phyloP scores from a whole-genome alignment of 2,113 vertebrate genomes.

The Apistogramma diplotaenia region DNA sequence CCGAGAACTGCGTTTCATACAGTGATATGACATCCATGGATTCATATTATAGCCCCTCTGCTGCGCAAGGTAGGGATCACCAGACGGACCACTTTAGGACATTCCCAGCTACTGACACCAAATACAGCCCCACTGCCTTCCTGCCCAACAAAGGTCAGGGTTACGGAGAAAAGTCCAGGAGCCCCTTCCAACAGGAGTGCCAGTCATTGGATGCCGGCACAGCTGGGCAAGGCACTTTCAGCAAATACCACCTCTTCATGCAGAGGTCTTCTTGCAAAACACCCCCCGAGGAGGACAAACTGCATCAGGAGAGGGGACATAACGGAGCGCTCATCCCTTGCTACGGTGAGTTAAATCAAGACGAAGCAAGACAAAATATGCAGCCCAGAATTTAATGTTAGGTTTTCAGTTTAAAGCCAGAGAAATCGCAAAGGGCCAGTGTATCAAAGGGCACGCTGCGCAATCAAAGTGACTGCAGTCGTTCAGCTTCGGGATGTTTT shows the following conservation, averaged over 20 bases:
- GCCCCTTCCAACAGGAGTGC: slow-evolving; percentile 88
- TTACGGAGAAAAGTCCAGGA: slow-evolving; percentile 88
- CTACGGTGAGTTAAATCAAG: slow-evolving; percentile 85
- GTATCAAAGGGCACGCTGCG: neutral
- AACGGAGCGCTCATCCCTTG: slow-evolving; percentile 87
- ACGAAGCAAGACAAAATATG: neutral
- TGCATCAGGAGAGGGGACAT: slow-evolving; percentile 85
- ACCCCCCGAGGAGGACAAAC: slow-evolving; percentile 86
- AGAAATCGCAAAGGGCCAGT: neutral
- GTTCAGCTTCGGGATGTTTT: neutral
- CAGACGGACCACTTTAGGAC: slow-evolving; percentile 89
- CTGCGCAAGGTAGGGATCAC: slow-evolving; percentile 88
- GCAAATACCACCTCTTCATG: slow-evolving; percentile 94
- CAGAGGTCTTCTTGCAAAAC: slow-evolving; percentile 90
- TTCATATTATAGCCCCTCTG: slow-evolving; percentile 91
- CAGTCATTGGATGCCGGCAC: slow-evolving; percentile 82
- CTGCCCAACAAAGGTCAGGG: slow-evolving; percentile 92
- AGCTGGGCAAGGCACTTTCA: slow-evolving; percentile 84
- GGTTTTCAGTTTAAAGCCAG: neutral
- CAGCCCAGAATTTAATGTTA: neutral
- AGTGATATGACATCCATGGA: slow-evolving; percentile 97
- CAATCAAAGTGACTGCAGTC: neutral
- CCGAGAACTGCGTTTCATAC: slow-evolving; percentile 93
- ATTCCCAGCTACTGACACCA: slow-evolving; percentile 87
- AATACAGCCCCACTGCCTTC: slow-evolving; percentile 90